Evolutionary conservation across 2,888 invertebrate species (phyloP), one percentile per base, ranked within the genome.

Genomic region (Portevinia maculata): DNA sequence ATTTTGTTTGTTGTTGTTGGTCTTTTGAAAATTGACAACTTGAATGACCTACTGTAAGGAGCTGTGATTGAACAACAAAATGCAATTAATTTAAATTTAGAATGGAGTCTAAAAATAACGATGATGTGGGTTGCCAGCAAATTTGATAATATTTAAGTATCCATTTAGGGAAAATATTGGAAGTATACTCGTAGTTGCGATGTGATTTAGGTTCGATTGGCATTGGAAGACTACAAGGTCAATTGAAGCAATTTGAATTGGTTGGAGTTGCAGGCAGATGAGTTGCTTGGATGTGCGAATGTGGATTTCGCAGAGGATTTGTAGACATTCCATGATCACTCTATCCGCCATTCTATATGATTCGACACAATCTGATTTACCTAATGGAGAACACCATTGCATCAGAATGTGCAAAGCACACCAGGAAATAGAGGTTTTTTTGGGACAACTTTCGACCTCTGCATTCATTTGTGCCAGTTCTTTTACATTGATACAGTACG

Each of bases 61-160:
- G 52, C 59, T 46, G 64, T 65, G 48, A 60, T 70, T 75, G 46
- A 59, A 53, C 30, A 53, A 48, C 32, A 15, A 44, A 76, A 70
- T 76, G 81, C 76, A 81, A 70, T 76, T 28, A 60, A 75, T 74
- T 81, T 81, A 81, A 71, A 76, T 76, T 65, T 81, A 76, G 81
- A 70, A 17, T 55, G 21, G 28, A 15, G 3, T 70, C 81, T 75
- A 70, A 71, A 81, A 76, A 81, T 81, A 81, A 19, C 46, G 81
- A 76, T 81, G 81, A 81, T 81, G 75, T 76, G 52, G 75, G 41
- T 46, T 32, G 57, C 28, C 50, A 8, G 39, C 3, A 34, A 59
- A 55, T 75, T 64, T 24, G 34, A 60, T 65, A 67, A 67, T 67
- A 24, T 39, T 8, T 75, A 60, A 34, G 70, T 78, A 37, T 79